Conservation (phyloP, 2,888 invertebrate genomes). For the Catonia carolina region DNA sequence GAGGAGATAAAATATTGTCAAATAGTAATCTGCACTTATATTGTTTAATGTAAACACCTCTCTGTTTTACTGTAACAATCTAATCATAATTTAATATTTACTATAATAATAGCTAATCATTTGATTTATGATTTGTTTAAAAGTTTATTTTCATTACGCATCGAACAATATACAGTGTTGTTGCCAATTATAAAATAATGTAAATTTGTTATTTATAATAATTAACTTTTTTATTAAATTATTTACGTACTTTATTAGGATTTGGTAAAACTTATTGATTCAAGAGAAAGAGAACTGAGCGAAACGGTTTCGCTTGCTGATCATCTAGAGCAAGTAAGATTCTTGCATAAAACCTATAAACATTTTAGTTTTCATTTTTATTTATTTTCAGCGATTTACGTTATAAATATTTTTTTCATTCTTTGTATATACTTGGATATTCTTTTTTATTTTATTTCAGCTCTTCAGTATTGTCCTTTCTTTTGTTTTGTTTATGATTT, state of each 20-base stretch:
- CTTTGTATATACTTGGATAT: neutral
- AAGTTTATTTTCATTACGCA: too few species aligned
- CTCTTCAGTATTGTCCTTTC: neutral
- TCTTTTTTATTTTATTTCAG: neutral
- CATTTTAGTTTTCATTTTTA: neutral
- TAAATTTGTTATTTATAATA: too few species aligned
- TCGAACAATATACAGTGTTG: too few species aligned
- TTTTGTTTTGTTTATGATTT: neutral
- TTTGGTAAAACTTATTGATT: conserved; percentile 66
- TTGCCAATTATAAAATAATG: too few species aligned
- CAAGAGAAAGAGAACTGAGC: conserved; percentile 62
- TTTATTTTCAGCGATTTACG: neutral
- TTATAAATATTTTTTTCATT: too few species aligned
- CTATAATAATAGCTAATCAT: too few species aligned
- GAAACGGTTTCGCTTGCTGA: conserved; percentile 68
- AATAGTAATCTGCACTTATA: too few species aligned
- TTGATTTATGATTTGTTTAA: too few species aligned
- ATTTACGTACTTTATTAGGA: conserved; percentile 50
- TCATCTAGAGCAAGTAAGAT: conserved; percentile 78
- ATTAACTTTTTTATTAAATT: neutral
- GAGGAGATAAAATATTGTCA: too few species aligned
- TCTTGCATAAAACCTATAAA: neutral
- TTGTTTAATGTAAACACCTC: too few species aligned
- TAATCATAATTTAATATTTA: too few species aligned
- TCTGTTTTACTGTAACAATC: too few species aligned